Evolutionary conservation across 2,888 invertebrate genomes (phyloP).

Genomic region (Pandemis corylana): DNA sequence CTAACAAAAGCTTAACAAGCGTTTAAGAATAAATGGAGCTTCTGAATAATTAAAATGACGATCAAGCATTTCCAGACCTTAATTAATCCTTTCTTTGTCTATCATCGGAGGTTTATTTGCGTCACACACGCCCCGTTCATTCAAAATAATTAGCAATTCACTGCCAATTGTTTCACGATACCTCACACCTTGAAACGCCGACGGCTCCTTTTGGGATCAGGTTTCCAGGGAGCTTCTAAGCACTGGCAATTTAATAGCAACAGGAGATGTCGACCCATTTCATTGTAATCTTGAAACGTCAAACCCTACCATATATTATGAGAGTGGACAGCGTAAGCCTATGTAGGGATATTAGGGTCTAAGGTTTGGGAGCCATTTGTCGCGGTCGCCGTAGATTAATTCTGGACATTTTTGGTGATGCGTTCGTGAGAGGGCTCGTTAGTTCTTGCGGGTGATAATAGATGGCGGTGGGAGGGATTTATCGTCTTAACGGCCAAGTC

Average conservation of each 20-base stretch:
- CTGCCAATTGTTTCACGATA: conserved; percentile 16
- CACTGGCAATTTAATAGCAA: conserved; percentile 27
- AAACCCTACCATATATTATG: conserved; percentile 41
- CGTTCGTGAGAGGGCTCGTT: conserved; percentile 26
- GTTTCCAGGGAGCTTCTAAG: conserved; percentile 5
- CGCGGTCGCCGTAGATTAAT: conserved; percentile 33
- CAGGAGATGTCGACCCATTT: conserved; percentile 40
- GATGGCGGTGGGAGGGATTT: conserved; percentile 22
- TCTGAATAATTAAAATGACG: not conserved
- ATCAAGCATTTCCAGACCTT: not conserved
- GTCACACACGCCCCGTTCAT: not conserved
- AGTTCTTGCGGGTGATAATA: conserved; percentile 29
- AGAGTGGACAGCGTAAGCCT: conserved; percentile 40
- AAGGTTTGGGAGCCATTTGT: conserved; percentile 13
- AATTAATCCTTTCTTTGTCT: not conserved
- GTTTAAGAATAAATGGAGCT: not conserved
- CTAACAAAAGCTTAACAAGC: no score
- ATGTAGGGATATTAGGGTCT: conserved; percentile 9
- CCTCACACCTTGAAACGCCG: not conserved
- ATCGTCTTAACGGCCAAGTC: not conserved
- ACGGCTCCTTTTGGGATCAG: conserved; percentile 8
- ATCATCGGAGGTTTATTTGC: not conserved
- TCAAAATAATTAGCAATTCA: conserved; percentile 38
- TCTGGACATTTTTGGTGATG: conserved; percentile 37
- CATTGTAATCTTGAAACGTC: conserved; percentile 42